Conservation (phyloP, 2,797 vertebrate species). For the Menidia menidia region DNA sequence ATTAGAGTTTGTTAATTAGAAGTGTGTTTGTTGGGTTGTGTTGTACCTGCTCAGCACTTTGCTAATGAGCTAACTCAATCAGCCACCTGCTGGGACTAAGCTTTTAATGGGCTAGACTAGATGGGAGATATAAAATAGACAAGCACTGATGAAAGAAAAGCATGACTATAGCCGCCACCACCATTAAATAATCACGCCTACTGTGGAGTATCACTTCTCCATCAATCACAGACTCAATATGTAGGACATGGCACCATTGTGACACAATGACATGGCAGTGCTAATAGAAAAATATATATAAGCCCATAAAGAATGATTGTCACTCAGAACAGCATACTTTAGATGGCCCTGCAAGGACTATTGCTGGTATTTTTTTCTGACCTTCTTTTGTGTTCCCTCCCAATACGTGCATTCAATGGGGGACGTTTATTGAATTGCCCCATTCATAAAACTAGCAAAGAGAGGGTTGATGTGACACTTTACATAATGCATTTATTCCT, state of each 20-base stretch:
- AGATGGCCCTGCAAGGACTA: not conserved
- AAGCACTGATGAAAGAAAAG: slow-evolving; percentile 44
- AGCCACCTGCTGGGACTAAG: slow-evolving; percentile 76
- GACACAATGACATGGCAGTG: slow-evolving; percentile 1
- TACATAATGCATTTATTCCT: not conserved
- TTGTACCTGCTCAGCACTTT: slow-evolving; percentile 79
- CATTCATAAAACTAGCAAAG: not conserved
- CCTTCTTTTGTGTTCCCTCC: not conserved
- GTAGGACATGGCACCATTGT: slow-evolving; percentile 11
- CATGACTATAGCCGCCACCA: slow-evolving; percentile 3
- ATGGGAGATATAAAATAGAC: slow-evolving; percentile 48
- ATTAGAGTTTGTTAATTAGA: slow-evolving; percentile 81
- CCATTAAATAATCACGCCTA: not conserved
- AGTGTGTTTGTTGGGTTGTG: slow-evolving; percentile 68
- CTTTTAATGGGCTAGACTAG: slow-evolving; percentile 59
- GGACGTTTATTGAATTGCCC: not conserved
- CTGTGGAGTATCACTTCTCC: slow-evolving; percentile 6
- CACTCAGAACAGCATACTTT: not conserved
- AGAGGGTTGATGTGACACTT: slow-evolving; percentile 4
- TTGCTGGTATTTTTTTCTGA: not conserved
- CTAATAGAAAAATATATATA: not conserved
- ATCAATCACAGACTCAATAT: slow-evolving; percentile 17
- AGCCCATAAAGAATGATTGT: not conserved
- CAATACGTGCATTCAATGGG: not conserved
- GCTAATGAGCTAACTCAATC: slow-evolving; percentile 80